Evolutionary conservation across 2,113 vertebrate genomes (phyloP).

Genomic region (Ceyx margarethae): DNA sequence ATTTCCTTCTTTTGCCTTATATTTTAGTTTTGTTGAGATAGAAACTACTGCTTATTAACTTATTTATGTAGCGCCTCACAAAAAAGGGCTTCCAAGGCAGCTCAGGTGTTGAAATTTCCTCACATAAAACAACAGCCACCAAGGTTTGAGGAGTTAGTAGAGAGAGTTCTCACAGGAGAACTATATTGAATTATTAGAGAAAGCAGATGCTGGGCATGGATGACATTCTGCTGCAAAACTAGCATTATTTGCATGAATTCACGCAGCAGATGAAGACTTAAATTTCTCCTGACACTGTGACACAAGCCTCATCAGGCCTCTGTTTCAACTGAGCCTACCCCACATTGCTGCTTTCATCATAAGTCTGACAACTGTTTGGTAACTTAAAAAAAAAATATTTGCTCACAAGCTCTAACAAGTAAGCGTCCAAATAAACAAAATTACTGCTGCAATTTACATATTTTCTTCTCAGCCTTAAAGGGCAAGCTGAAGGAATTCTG

Average conservation of each 20-base stretch:
- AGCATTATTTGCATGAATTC: background rate
- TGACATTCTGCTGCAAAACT: background rate
- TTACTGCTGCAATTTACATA: background rate
- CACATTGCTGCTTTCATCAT: background rate
- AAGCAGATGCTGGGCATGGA: background rate
- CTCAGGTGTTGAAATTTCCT: background rate
- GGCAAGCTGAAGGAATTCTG: background rate
- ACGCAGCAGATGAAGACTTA: background rate
- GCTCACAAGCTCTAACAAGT: background rate
- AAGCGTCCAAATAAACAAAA: background rate
- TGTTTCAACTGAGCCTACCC: background rate
- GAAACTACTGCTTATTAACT: background rate
- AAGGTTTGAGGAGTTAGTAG: background rate
- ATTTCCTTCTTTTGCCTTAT: background rate
- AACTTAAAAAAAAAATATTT: background rate
- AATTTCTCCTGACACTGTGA: background rate
- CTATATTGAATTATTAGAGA: background rate
- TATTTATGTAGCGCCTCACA: background rate
- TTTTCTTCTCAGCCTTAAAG: background rate
- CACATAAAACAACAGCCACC: background rate
- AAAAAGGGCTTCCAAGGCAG: background rate
- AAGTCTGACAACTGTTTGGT: background rate
- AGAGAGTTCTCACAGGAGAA: rapidly evolving
- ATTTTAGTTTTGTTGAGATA: background rate
- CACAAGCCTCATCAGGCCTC: background rate